Conservation (phyloP, 2,113 vertebrate genomes). For the Melozone crissalis region DNA sequence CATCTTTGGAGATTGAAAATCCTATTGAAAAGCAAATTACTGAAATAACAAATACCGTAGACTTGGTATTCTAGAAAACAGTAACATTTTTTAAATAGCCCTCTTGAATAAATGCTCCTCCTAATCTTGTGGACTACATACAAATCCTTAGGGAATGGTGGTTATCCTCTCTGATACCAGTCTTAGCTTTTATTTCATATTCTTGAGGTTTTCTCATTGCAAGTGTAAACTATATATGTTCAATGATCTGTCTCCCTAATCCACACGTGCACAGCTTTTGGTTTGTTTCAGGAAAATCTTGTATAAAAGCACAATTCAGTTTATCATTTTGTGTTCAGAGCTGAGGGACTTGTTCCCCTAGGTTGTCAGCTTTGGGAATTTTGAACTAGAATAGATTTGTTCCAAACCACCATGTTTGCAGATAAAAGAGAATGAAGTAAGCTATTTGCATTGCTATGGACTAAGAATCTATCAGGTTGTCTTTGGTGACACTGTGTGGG, state of each 20-base stretch:
- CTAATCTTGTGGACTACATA: background rate
- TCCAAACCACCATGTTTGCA: background rate
- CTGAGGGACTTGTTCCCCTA: background rate
- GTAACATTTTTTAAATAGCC: background rate
- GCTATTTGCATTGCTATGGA: background rate
- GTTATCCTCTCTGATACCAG: background rate
- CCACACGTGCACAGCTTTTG: background rate
- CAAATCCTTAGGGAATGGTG: background rate
- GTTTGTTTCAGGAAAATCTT: background rate
- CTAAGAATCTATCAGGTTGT: background rate
- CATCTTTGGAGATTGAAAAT: background rate
- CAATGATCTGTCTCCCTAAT: background rate
- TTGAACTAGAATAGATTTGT: background rate
- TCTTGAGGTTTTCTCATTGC: background rate
- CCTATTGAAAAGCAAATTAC: background rate
- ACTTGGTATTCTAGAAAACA: background rate
- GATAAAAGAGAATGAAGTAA: background rate
- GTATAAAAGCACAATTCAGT: background rate
- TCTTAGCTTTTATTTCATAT: background rate
- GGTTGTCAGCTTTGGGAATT: background rate
- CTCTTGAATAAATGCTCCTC: background rate
- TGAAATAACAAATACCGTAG: background rate
- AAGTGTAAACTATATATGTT: background rate
- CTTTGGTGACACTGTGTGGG: background rate
- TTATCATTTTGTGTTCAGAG: background rate